Evolutionary conservation across 2,113 vertebrate genomes (phyloP).

Genomic region (Tricholaema leucomelas): DNA sequence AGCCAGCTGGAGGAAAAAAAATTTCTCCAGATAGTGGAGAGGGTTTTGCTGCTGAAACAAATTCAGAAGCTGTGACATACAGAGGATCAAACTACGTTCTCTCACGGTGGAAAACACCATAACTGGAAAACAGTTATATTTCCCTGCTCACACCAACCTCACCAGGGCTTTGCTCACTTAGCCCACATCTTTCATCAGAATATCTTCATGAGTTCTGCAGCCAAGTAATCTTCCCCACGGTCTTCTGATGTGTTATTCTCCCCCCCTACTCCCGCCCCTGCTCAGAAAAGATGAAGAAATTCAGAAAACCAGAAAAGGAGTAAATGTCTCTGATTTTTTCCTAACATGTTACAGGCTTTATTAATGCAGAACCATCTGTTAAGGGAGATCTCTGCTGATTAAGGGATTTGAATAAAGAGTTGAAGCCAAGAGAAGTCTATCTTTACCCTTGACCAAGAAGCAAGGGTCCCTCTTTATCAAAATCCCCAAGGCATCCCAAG

Average conservation of each 20-base stretch:
- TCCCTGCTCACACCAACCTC: neutral
- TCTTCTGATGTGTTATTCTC: neutral
- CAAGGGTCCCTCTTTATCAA: neutral
- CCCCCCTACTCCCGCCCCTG: neutral
- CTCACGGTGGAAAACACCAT: neutral
- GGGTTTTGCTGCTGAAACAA: neutral
- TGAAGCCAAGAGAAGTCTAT: neutral
- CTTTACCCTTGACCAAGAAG: neutral
- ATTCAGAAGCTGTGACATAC: neutral
- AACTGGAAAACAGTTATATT: neutral
- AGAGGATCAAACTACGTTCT: neutral
- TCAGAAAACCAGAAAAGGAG: constrained; percentile 15
- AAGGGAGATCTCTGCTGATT: neutral
- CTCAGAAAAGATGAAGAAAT: constrained; percentile 31
- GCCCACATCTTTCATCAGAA: neutral
- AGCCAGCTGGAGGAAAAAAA: neutral
- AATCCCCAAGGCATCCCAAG: neutral
- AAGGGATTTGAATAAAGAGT: neutral
- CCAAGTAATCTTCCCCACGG: constrained; percentile 2
- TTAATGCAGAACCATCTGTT: neutral
- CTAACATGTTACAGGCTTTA: neutral
- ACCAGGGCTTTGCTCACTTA: neutral
- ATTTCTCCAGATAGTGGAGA: neutral
- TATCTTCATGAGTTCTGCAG: neutral
- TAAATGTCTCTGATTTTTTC: neutral